Conservation (phyloP, 2,113 vertebrate species). For the Forbesichthys papilliferus region DNA sequence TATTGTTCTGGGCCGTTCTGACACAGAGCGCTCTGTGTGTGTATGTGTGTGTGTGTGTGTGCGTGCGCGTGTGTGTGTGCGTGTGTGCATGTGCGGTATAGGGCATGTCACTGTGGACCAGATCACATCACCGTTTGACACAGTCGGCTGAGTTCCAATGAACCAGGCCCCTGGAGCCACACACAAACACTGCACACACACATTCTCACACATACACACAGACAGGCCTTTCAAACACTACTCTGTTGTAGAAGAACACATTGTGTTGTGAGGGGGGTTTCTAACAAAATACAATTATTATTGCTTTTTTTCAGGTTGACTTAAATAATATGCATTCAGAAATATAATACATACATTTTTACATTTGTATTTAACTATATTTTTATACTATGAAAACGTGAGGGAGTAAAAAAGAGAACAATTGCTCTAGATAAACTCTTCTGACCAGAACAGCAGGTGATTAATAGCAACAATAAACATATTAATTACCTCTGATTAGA, state of each 20-base stretch:
- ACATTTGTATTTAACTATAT: too few species aligned
- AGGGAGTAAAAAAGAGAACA: not conserved
- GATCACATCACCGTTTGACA: conserved; percentile 42
- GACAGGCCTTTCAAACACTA: not conserved
- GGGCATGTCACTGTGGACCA: conserved; percentile 18
- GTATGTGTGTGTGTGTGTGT: not conserved
- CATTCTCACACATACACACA: conserved; percentile 6
- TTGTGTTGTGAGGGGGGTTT: too few species aligned
- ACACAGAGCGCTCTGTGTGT: conserved; percentile 24
- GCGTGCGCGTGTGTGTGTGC: conserved; percentile 7
- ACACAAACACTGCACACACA: not conserved
- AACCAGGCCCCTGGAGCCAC: conserved; percentile 22
- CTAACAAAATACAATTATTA: too few species aligned
- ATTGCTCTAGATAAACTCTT: conserved; percentile 1
- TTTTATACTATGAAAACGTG: too few species aligned
- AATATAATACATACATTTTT: too few species aligned
- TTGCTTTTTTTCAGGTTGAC: too few species aligned
- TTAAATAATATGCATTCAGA: too few species aligned
- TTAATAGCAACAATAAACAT: conserved; percentile 42
- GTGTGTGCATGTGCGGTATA: conserved; percentile 5
- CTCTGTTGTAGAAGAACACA: not conserved
- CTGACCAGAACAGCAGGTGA: conserved; percentile 5
- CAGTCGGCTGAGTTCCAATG: conserved; percentile 34
- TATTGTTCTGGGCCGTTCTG: conserved; percentile 54
- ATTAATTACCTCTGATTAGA: conserved; percentile 39